These are phyloP conservation scores for Serrognathus titanus DNA, from an alignment of 2,888 invertebrate species.

Conservation along the genomic window DNA sequence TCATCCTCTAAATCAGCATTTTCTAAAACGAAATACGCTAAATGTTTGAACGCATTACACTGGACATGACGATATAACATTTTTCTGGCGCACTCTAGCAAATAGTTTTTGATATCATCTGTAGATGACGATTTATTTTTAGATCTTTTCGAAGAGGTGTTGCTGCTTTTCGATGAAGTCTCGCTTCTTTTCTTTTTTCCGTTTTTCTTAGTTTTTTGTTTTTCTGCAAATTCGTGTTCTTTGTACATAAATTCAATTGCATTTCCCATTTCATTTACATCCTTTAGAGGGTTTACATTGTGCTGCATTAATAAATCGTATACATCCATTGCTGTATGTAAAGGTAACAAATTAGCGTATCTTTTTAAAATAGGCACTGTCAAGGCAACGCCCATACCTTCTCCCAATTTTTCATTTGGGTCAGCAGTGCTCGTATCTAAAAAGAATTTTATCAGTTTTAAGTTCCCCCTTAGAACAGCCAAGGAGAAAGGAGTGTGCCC, in stretches of 20 bases:
- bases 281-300: slow-evolving; percentile 39
- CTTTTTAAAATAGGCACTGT: slow-evolving; percentile 38
- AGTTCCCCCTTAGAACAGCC: slow-evolving; percentile 41
- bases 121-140: not conserved
- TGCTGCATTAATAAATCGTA: slow-evolving; percentile 30
- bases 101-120: slow-evolving; percentile 22
- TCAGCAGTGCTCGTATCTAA: slow-evolving; percentile 31
- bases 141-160: not conserved
- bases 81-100: slow-evolving; percentile 26
- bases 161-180: not conserved
- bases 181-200: slow-evolving; percentile 6
- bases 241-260: slow-evolving; percentile 33
- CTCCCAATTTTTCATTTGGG: slow-evolving; percentile 35
- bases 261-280: slow-evolving; percentile 34
- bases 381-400: slow-evolving; percentile 41
- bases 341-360: slow-evolving; percentile 32
- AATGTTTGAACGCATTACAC: slow-evolving; percentile 28
- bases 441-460: slow-evolving; percentile 31
- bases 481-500: slow-evolving; percentile 43
- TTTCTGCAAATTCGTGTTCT: slow-evolving; percentile 7
- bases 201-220: slow-evolving; percentile 15
- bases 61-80: slow-evolving; percentile 28
- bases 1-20: slow-evolving; percentile 26
- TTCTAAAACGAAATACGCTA: slow-evolving; percentile 30
- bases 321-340: slow-evolving; percentile 28